A percentile compares a stretch with the other conserved stretches of the same genome.
These are phyloP conservation scores for Bellardia bayeri DNA, from an alignment of 2,888 invertebrate genomes.

Conservation along the genomic window DNA sequence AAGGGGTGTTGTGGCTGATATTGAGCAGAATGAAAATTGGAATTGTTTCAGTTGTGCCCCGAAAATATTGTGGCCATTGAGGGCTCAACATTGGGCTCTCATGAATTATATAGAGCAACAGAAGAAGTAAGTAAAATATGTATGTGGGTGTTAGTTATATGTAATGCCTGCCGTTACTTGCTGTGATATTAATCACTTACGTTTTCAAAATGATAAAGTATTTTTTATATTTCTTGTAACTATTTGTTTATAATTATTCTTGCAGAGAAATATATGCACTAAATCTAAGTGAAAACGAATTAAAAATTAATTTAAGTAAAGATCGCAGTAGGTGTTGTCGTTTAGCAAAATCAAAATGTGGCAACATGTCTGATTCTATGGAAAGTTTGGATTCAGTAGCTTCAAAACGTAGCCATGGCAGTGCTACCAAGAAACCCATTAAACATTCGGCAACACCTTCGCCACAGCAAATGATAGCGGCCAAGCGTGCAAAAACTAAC, in stretches of 20 bases:
- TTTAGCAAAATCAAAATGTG: conserved; percentile 79
- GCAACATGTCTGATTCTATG: conserved; percentile 80
- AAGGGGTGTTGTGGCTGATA: conserved; percentile 87
- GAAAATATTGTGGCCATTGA: conserved; percentile 87
- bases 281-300: conserved; percentile 79
- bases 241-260: background rate
- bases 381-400: conserved; percentile 80
- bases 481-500: conserved; percentile 79
- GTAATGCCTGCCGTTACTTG: background rate
- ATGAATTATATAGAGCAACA: conserved; percentile 88
- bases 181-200: too few species aligned
- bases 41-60: conserved; percentile 91
- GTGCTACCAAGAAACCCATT: conserved; percentile 74
- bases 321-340: conserved; percentile 82
- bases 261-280: conserved; percentile 77
- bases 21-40: conserved; percentile 92
- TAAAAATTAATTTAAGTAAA: conserved; percentile 77
- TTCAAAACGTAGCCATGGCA: conserved; percentile 78
- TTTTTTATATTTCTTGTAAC: background rate
- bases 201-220: too few species aligned
- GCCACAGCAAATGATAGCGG: conserved; percentile 66
- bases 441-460: conserved; percentile 68
- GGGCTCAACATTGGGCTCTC: conserved; percentile 90
- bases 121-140: conserved; percentile 80
- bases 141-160: background rate